Evolutionary conservation across 1,140 invertebrate genomes (phyloP).

Genomic region (Drosophila subobscura): DNA sequence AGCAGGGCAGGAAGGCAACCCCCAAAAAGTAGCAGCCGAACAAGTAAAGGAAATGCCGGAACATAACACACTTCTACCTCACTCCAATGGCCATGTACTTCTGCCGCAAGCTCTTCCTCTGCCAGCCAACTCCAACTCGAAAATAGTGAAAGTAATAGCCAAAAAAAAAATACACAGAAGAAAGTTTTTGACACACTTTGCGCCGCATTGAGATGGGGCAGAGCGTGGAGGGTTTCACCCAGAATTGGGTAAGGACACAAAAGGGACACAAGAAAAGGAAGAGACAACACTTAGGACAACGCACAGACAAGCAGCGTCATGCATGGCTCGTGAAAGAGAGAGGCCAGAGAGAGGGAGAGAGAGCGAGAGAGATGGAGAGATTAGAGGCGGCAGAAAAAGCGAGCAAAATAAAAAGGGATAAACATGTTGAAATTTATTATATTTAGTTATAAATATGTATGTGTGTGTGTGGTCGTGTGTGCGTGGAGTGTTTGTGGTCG

Average conservation of each 20-base stretch:
- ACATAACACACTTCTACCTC: slow-evolving; percentile 12
- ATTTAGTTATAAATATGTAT: slow-evolving; percentile 50
- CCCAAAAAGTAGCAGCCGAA: slow-evolving; percentile 20
- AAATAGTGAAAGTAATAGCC: slow-evolving; percentile 77
- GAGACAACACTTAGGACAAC: slow-evolving; percentile 14
- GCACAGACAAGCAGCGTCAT: slow-evolving; percentile 9
- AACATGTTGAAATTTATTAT: slow-evolving; percentile 75
- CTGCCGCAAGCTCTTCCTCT: neutral
- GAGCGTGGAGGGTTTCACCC: neutral
- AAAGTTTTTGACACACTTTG: slow-evolving; percentile 75
- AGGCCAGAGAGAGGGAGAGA: neutral
- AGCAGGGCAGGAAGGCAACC: slow-evolving; percentile 26
- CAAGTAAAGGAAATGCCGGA: slow-evolving; percentile 28
- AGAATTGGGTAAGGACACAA: slow-evolving; percentile 5
- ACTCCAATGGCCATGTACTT: neutral
- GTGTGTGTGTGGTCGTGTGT: slow-evolving; percentile 5
- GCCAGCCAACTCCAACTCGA: slow-evolving; percentile 32
- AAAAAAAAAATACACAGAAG: slow-evolving; percentile 27
- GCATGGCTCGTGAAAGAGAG: neutral
- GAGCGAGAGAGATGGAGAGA: slow-evolving; percentile 3
- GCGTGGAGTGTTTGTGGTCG: slow-evolving; percentile 15
- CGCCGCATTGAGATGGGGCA: slow-evolving; percentile 4
- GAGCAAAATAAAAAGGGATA: slow-evolving; percentile 62
- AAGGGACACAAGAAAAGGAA: slow-evolving; percentile 6
- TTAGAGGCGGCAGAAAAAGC: slow-evolving; percentile 32